Evolutionary conservation across 2,888 invertebrate genomes (phyloP), one percentile per base, ranked within the genome.

Genomic region (Platycheirus albimanus): DNA sequence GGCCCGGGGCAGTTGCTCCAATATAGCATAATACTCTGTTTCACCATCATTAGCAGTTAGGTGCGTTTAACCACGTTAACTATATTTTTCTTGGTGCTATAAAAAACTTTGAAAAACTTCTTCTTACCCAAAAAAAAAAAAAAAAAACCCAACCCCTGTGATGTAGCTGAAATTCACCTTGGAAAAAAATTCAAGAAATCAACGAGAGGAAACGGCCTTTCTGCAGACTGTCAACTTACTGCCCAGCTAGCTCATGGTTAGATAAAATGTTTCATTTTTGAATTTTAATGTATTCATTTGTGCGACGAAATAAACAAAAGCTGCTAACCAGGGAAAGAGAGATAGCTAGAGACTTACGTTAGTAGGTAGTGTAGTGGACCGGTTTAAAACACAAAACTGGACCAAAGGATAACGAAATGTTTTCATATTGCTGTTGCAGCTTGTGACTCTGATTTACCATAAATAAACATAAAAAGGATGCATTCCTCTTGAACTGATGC

Each of bases 231-330:
- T 72, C 58, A 71, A 58, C 71, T 36, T 7, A 15, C 58, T 58
- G n/a, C 61, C 20, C 24, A 54, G 38, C 58, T 61, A 54, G 38
- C 58, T 61, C 66, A 67, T 66, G 71, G 71, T 61, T 75, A 45
- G 43, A 43, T 70, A 63, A 72, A 81, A 67, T 63, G 49, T 71
- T 54, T 67, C 67, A 17, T 63, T 81, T 70, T 72, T 66, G 41
- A 76, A 67, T 70, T 64, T 56, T 70, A 70, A 80, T 75, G 64
- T 70, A 70, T 80, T 80, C 80, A 69, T 75, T 58, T 70, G 64
- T 70, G 13, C 28, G 56, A 11, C 36, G 56, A 63, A 75, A 64
- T 58, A 47, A 70, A 74, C 61, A 61, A 56, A 56, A 56, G 43
- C 61, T 33, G 43, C 61, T 33, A 30, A 56, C 38, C 24, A 64